phyloP scores from a whole-genome alignment of 92 coral and sea anemone genomes.

The Micromussa lordhowensis region DNA sequence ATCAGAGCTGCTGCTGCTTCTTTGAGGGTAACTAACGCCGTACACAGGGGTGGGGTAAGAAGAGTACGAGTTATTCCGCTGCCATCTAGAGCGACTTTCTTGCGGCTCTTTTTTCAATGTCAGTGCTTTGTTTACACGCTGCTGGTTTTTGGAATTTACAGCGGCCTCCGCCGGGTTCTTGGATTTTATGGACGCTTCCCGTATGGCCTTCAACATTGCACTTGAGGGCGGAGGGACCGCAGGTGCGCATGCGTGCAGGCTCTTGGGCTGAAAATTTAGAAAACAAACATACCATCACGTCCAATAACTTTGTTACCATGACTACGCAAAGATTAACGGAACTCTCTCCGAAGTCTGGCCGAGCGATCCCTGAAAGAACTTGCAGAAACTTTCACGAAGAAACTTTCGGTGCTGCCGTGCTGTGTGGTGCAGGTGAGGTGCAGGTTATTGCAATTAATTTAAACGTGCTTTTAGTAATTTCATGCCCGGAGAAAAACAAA shows the following conservation, averaged over 20 bases:
- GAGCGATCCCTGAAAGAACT: constrained; percentile 51
- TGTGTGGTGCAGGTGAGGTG: constrained; percentile 33
- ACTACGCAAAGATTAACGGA: background rate
- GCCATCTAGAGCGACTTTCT: constrained; percentile 16
- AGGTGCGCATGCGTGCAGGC: constrained; percentile 70
- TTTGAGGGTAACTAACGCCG: constrained; percentile 40
- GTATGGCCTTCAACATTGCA: constrained; percentile 77
- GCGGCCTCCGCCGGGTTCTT: constrained; percentile 40
- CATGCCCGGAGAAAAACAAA: background rate
- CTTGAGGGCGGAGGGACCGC: constrained; percentile 76
- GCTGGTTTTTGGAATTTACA: constrained; percentile 52
- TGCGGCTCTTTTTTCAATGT: constrained; percentile 56
- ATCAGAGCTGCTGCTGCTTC: background rate
- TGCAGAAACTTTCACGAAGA: constrained; percentile 3
- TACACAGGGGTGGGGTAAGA: constrained; percentile 43
- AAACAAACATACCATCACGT: constrained; percentile 43
- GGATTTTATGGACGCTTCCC: constrained; percentile 56
- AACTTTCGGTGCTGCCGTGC: constrained; percentile 25
- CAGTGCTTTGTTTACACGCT: constrained; percentile 71
- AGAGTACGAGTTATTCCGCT: constrained; percentile 31
- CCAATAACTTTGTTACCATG: constrained; percentile 9
- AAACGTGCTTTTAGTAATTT: background rate
- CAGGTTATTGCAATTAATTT: background rate
- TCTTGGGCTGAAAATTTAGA: constrained; percentile 81
- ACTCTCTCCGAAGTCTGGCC: constrained; percentile 57